Conservation (phyloP, 30 jellyfish, hydroid and myxozoan species). For the Chrysaora quinquecirrha region DNA sequence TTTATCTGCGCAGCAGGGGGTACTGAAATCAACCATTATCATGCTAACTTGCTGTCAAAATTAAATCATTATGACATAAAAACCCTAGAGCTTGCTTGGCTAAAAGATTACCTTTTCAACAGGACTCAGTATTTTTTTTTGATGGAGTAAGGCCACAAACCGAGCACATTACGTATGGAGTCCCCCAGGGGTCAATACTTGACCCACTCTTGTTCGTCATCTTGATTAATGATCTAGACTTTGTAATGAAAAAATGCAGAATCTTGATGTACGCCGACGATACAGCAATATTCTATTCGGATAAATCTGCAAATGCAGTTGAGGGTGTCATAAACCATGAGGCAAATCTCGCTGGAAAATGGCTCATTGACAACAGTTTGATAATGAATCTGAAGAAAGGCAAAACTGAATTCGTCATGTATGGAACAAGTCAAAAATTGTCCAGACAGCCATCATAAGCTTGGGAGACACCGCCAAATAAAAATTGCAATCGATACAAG, state of each 20-base stretch:
- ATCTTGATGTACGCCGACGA: slow-evolving; percentile 65
- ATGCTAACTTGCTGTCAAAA: slow-evolving; percentile 32
- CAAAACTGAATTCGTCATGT: slow-evolving; percentile 58
- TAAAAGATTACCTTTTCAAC: slow-evolving; percentile 41
- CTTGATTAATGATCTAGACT: slow-evolving; percentile 42
- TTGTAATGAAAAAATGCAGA: slow-evolving; percentile 43
- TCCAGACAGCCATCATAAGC: slow-evolving; percentile 34
- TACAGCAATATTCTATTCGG: slow-evolving; percentile 42
- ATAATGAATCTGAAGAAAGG: slow-evolving; percentile 53
- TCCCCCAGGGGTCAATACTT: slow-evolving; percentile 69
- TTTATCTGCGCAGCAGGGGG: too few species aligned
- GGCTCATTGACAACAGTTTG: slow-evolving; percentile 45
- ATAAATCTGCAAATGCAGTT: slow-evolving; percentile 35
- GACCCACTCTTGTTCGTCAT: slow-evolving; percentile 68
- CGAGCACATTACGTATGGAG: slow-evolving; percentile 65
- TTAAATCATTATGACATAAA: slow-evolving; percentile 45
- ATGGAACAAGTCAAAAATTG: slow-evolving; percentile 41
- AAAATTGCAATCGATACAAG: slow-evolving; percentile 54
- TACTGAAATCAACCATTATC: too few species aligned
- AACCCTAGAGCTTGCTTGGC: slow-evolving; percentile 54
- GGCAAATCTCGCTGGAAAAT: slow-evolving; percentile 43
- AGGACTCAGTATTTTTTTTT: slow-evolving; percentile 39
- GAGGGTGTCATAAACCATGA: slow-evolving; percentile 58
- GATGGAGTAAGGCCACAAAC: slow-evolving; percentile 69
- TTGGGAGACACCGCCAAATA: slow-evolving; percentile 49